Conservation (phyloP, 1,140 invertebrate genomes). For the Drosophila eugracilis region DNA sequence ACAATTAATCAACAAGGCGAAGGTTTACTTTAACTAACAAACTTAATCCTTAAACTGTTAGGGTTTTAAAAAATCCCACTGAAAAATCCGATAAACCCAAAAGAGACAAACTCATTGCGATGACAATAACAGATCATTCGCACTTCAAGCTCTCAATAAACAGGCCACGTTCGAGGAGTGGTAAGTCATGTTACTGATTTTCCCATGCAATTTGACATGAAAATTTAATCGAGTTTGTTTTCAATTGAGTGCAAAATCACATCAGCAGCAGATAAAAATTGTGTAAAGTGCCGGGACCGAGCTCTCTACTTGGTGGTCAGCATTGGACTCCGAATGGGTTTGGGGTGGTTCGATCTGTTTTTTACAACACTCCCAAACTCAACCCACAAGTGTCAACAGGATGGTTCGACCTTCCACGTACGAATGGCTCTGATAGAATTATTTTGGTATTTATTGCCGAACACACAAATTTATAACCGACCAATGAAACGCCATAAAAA, state of each 20-base stretch:
- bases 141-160: constrained; percentile 25
- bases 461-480: constrained; percentile 79
- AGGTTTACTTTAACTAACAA: background rate
- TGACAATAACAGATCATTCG: constrained; percentile 43
- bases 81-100: background rate
- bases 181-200: constrained; percentile 58
- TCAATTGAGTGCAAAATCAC: constrained; percentile 83
- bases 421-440: constrained; percentile 42
- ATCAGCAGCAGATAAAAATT: constrained; percentile 64
- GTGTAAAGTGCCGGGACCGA: constrained; percentile 55
- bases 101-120: background rate
- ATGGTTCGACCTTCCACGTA: constrained; percentile 39
- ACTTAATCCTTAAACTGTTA: background rate
- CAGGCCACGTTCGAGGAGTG: constrained; percentile 38
- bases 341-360: constrained; percentile 43
- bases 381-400: constrained; percentile 69
- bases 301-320: constrained; percentile 33
- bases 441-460: constrained; percentile 76
- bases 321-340: constrained; percentile 5
- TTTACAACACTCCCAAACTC: constrained; percentile 21
- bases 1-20: no score
- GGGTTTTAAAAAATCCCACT: background rate
- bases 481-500: constrained; percentile 63
- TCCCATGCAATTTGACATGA: constrained; percentile 68
- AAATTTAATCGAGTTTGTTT: constrained; percentile 78